Conservation (phyloP, 92 coral and sea anemone genomes). For the Desmophyllum pertusum region DNA sequence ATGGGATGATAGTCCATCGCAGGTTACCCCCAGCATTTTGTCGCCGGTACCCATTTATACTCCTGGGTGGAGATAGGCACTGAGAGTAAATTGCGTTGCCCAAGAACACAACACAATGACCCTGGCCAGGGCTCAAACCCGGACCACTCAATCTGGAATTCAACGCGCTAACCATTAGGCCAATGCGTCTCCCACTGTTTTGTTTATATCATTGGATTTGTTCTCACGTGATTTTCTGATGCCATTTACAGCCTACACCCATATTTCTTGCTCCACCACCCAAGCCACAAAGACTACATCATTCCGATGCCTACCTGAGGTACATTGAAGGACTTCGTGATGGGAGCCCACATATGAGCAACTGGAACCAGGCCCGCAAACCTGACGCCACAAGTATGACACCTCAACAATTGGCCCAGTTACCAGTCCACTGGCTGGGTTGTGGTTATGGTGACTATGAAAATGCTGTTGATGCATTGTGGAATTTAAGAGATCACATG, state of each 20-base stretch:
- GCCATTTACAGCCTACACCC: conserved; percentile 78
- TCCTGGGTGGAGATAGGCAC: too few species aligned
- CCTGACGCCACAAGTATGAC: conserved; percentile 90
- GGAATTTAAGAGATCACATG: conserved; percentile 99
- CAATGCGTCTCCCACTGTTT: too few species aligned
- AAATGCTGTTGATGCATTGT: conserved; percentile 93
- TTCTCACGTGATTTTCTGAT: neutral
- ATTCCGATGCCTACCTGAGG: conserved; percentile 98
- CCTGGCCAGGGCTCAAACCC: too few species aligned
- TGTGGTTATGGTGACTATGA: conserved; percentile 93
- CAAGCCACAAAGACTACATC: conserved; percentile 91
- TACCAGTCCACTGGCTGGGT: conserved; percentile 97
- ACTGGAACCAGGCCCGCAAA: conserved; percentile 95
- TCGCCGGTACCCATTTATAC: too few species aligned
- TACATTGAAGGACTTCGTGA: conserved; percentile 99
- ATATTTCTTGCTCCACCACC: conserved; percentile 91
- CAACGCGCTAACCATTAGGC: too few species aligned
- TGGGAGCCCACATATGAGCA: conserved; percentile 96
- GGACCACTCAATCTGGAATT: too few species aligned
- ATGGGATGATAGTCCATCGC: too few species aligned
- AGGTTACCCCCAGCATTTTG: too few species aligned
- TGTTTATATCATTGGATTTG: too few species aligned
- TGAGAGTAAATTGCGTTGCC: too few species aligned
- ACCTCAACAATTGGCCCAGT: conserved; percentile 94
- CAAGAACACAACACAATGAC: too few species aligned